Base-by-base conservation (phyloP, 1,140 invertebrate genomes). In the fruit fly (Drosophila melanogaster) region DNA sequence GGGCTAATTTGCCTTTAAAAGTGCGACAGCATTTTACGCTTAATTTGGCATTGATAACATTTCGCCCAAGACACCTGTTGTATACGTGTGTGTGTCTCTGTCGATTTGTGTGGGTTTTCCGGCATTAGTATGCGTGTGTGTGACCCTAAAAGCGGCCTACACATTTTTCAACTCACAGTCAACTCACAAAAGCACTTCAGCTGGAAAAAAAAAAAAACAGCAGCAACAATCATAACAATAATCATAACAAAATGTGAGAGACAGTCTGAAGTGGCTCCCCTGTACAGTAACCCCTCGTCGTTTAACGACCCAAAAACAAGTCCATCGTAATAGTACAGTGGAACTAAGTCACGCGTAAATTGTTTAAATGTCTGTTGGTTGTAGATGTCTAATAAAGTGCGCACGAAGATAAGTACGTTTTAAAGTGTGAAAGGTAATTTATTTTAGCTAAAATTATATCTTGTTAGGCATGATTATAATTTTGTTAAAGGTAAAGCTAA, bases 21-120 rank as follows among this genome's bases (percentile, higher is more conserved):
- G 80, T 79, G 80, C 74, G 77, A 79, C 77, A 77, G 77, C 67
- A 86, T 85, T 85, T 85, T 81, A 86, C 81, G 81, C 81, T 85
- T 85, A 86, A 86, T 85, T 85, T 86, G 64, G 51, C 77, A 86
- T 77, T 81, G 77, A 80, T 76, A 85, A 77, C 56, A 70, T 80
- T 85, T 70, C 56, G 67, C 51, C 72, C 62, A 53, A 46, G 38
- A 76, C 74, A 77, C 73, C 74, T 77, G 74, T 77, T 77, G 73
- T 43, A 17, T 46, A 14, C n/a, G 15, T 5, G 59, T 49, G 24
- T 53, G 37, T 41, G 44, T 24, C 44, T 33, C 6, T 41, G 12
- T 35, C 14, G 0, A 11, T 47, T 37, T 49, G 19, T 58, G 30
- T 51, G 22, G 12, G 51, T 4, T 24, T 5, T 49, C 5, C 2